These are phyloP conservation scores for Oceanodroma tethys DNA, from an alignment of 2,113 vertebrate genomes.

Conservation along the genomic window DNA sequence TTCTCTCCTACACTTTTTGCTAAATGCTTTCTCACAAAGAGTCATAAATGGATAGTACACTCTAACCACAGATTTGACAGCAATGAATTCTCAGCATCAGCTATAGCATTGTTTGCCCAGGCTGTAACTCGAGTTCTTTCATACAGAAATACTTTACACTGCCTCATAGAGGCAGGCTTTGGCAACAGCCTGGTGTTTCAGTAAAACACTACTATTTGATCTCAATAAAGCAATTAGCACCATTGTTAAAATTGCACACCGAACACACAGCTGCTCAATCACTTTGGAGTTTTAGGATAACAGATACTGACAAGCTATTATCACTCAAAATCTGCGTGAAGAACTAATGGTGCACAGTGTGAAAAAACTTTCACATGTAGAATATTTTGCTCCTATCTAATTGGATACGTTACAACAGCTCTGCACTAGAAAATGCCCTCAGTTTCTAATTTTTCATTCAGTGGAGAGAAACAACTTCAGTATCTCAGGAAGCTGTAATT, in stretches of 20 bases:
- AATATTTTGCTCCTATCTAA: not conserved
- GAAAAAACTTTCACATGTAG: not conserved
- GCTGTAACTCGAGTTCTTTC: not conserved
- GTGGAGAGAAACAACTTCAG: not conserved
- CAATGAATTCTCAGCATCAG: not conserved
- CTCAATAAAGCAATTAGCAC: not conserved
- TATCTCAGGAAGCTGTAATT: not conserved
- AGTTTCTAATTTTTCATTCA: not conserved
- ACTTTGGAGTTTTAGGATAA: not conserved
- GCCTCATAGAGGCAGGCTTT: not conserved
- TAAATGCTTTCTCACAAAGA: not conserved
- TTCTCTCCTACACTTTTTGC: not conserved
- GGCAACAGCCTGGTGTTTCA: not conserved
- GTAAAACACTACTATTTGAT: not conserved
- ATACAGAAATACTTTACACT: not conserved
- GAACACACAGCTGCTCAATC: not conserved
- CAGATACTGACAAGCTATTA: not conserved
- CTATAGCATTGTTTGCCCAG: not conserved
- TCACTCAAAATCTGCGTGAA: not conserved
- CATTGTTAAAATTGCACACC: not conserved
- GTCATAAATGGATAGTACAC: not conserved
- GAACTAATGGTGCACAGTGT: not conserved
- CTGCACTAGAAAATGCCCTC: not conserved
- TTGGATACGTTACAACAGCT: not conserved
- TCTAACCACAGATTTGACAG: not conserved